Base-by-base conservation (phyloP, 2,888 invertebrate genomes). In the Frankliniella fusca region DNA sequence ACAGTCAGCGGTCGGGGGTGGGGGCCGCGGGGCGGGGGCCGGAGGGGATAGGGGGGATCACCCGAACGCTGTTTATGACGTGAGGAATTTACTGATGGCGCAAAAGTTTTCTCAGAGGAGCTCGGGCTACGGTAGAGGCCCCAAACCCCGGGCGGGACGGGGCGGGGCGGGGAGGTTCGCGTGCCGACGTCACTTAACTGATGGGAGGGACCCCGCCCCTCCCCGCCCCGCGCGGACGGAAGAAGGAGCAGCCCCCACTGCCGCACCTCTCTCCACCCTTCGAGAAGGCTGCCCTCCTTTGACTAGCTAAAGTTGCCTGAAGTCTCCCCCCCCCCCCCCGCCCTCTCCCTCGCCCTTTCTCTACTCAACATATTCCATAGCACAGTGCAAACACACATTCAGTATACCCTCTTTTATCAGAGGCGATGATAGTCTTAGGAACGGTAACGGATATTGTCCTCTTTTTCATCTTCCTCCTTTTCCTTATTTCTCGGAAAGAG, bases 41-140 rank as follows among this genome's bases (percentile, higher is more conserved):
- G 54, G 5, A 20, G 54, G 54, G 54, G 15, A 8, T 20, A 20
- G 54, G 54, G 54, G 15, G 54, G 54, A 54, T 12, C 54, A 54
- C 15, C 54, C 15, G 23, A 27, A 27, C 70, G 23, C 70, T 76
- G 70, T 76, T 76, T 76, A 76, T 76, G 70, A 76, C 70, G 70
- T 76, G 70, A 76, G 70, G 70, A 76, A 76, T 76, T 76, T 76
- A 76, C 70, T 76, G 38, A 38, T 38, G 70, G 70, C 70, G 70
- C 23, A 76, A 76, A 76, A 76, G 70, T 76, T 76, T 76, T 10
- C 54, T 20, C 54, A 54, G 54, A 54, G 18, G 18, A 54, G 18
- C 18, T 15, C 11, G 54, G 18, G 54, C 54, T 18, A 1, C 15
- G 54, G 54, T 15, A 11, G 15, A 54, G 54, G 54, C 54, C 54